Evolutionary conservation across 2,797 vertebrate species (phyloP), one percentile per base, ranked within the genome.

Genomic region (Muscicapa comitata): DNA sequence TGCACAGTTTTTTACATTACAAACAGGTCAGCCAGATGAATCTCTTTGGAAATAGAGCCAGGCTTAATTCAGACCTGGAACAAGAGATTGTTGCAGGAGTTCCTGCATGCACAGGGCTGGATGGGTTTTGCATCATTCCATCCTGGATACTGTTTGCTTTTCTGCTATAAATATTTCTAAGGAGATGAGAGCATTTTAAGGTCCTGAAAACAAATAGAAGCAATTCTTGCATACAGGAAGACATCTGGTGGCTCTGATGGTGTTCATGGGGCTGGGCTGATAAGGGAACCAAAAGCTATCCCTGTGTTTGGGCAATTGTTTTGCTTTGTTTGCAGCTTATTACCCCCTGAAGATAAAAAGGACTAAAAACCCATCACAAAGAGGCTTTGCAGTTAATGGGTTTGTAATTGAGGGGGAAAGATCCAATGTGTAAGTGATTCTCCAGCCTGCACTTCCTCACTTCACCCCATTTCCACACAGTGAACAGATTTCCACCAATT

Each of bases 131-230:
- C 77, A 73, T 94, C 77, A 51, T 77, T 89, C 84, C 87, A 92
- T 95, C 94, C 92, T 95, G 95, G 89, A 96, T 93, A 91, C 92
- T 88, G 84, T 95, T 95, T 93, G 90, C 51, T 92, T 95, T 96
- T 88, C 84, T 93, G 94, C 86, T 95, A 57, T 86, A 80, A 85
- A 72, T 93, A 94, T 74, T 95, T 87, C 86, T 87, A 65, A 92
- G 94, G 75, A 96, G 93, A 96, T 91, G 95, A 95, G 93, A 95
- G 93, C 80, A 84, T 92, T 95, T 95, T 76, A 94, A 96, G 75
- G 92, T 54, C 72, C 72, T 80, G 91, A 80, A 87, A 91, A 85
- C 84, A 96, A 86, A 93, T 5, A 77, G 2, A 87, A 82, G 90
- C 84, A 85, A 48, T 77, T 91, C 84, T 94, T 92, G 84, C 94